These are phyloP conservation scores for Nycticorax nycticorax DNA, from an alignment of 2,113 vertebrate genomes.

Conservation along the genomic window DNA sequence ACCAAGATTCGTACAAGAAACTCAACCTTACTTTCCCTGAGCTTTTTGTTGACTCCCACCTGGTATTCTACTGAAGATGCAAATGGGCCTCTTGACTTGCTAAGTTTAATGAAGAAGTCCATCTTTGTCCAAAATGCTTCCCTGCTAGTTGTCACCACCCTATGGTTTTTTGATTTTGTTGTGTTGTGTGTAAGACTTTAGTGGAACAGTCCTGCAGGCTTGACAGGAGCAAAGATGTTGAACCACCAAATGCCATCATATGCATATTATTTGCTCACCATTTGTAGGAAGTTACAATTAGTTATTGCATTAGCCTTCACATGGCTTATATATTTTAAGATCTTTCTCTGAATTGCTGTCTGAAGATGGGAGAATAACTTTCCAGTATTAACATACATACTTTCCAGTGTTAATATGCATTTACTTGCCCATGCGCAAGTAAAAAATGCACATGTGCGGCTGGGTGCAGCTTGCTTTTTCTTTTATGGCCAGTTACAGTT, in stretches of 20 bases:
- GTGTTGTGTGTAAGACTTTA: neutral
- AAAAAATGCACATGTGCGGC: accelerated
- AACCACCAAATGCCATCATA: neutral
- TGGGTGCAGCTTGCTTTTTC: neutral
- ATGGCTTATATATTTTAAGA: neutral
- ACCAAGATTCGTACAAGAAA: neutral
- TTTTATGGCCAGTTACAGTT: neutral
- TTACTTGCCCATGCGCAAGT: neutral
- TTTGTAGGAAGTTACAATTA: neutral
- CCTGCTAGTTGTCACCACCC: neutral
- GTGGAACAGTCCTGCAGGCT: neutral
- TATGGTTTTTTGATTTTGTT: accelerated
- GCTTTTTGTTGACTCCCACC: neutral
- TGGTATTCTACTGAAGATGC: neutral
- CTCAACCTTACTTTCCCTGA: neutral
- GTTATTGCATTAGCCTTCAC: neutral
- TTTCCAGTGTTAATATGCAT: neutral
- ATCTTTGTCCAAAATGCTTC: neutral
- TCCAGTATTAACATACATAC: neutral
- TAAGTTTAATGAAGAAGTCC: neutral
- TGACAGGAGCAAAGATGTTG: neutral
- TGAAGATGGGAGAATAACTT: neutral
- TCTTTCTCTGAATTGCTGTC: neutral
- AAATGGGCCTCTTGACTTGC: neutral
- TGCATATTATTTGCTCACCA: neutral